Conservation (phyloP, 2,888 invertebrate genomes). For the Escarpia spicata region DNA sequence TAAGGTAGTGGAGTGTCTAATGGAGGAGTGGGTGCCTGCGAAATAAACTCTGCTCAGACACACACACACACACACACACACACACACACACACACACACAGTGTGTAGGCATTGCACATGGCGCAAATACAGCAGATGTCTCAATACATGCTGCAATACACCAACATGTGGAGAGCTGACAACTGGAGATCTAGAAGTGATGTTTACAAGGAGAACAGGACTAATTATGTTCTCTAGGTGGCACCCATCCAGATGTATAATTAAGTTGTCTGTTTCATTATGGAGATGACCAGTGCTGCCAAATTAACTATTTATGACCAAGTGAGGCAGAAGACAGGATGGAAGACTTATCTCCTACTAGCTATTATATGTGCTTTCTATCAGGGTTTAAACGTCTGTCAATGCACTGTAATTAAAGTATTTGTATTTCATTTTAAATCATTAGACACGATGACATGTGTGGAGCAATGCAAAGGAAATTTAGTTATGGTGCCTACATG, state of each 20-base stretch:
- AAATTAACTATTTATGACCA: background rate
- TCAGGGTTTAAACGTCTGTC: too few species aligned
- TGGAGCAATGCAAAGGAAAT: too few species aligned
- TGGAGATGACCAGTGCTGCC: background rate
- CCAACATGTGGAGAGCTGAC: background rate
- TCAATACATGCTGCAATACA: background rate
- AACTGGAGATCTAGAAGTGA: background rate
- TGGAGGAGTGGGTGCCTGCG: too few species aligned
- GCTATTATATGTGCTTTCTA: background rate
- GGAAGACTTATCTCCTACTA: background rate
- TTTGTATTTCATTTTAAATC: too few species aligned
- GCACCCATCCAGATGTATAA: background rate
- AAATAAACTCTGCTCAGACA: background rate
- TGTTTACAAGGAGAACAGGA: background rate
- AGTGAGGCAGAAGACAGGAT: background rate
- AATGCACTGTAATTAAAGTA: too few species aligned
- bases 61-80: too few species aligned
- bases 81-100: background rate
- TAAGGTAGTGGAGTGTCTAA: background rate
- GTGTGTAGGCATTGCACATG: background rate
- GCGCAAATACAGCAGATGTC: background rate
- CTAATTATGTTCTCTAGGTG: background rate
- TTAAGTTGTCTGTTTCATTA: conserved; percentile 3
- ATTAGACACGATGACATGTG: too few species aligned
- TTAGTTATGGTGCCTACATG: too few species aligned